Conservation (phyloP, 2,888 invertebrate species). For the Hyles lineata region DNA sequence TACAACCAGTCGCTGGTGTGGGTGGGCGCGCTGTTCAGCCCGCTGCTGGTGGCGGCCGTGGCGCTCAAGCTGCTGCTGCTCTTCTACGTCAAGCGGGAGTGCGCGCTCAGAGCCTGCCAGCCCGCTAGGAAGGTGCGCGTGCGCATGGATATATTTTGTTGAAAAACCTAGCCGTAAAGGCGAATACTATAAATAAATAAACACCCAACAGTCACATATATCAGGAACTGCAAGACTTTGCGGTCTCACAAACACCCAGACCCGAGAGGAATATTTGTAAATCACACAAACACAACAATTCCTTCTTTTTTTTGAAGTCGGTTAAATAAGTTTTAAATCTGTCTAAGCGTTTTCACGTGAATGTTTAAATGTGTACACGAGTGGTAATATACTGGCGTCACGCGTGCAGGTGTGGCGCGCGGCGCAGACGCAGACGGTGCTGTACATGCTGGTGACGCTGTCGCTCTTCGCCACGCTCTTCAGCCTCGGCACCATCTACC, state of each 20-base stretch:
- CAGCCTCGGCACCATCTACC: constrained; percentile 86
- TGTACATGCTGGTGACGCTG: constrained; percentile 87
- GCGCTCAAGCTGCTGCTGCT: constrained; percentile 88
- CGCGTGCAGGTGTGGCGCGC: constrained; percentile 83
- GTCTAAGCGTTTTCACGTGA: too few relatives aligned
- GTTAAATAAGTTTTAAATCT: too few relatives aligned
- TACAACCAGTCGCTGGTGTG: constrained; percentile 92
- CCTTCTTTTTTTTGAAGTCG: too few relatives aligned
- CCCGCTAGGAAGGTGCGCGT: constrained; percentile 83
- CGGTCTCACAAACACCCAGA: too few relatives aligned
- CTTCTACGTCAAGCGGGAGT: constrained; percentile 88
- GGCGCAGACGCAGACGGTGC: constrained; percentile 90
- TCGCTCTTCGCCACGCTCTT: constrained; percentile 86
- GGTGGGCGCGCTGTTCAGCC: constrained; percentile 90
- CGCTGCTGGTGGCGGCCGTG: constrained; percentile 87
- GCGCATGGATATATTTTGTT: too few relatives aligned
- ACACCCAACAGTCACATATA: too few relatives aligned
- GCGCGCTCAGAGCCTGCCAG: constrained; percentile 87
- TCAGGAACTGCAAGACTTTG: too few relatives aligned
- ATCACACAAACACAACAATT: too few relatives aligned
- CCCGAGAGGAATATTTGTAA: too few relatives aligned
- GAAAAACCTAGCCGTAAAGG: too few relatives aligned
- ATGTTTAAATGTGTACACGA: too few relatives aligned
- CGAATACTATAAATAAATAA: too few relatives aligned
- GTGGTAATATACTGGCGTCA: not conserved